phyloP scores from a whole-genome alignment of 1,140 invertebrate genomes.

The Meloidogyne floridensis region DNA sequence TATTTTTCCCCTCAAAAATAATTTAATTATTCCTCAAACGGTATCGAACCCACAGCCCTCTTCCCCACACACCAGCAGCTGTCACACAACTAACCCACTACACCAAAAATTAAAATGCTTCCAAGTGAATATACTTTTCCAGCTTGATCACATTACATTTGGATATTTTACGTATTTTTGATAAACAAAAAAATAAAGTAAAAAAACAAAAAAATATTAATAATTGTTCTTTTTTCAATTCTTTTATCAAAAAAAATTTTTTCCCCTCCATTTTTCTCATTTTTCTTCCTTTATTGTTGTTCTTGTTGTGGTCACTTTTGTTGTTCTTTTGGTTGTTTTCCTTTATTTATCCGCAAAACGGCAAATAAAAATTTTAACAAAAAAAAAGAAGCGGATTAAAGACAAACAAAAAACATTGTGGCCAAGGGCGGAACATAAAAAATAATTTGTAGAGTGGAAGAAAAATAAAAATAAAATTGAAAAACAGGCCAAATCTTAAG shows the following conservation, averaged over 20 bases:
- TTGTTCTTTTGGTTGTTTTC: not conserved
- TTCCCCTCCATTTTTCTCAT: not conserved
- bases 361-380: constrained; percentile 11
- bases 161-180: not conserved
- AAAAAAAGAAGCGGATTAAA: constrained; percentile 14
- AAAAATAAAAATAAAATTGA: not conserved
- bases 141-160: not conserved
- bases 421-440: not conserved
- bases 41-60: no score
- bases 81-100: no score
- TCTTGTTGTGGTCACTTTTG: constrained; percentile 5
- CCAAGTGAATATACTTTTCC: not conserved
- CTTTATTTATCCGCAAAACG: not conserved
- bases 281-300: constrained; percentile 1
- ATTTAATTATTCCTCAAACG: no score
- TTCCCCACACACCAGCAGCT: no score
- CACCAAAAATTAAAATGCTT: not conserved
- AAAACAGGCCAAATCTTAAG: not conserved
- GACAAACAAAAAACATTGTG: not conserved
- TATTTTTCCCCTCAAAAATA: no score
- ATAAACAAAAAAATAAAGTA: constrained; percentile 5
- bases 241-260: not conserved
- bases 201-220: not conserved
- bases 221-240: not conserved
- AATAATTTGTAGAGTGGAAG: not conserved